Percentiles rank a stretch among this genome's conserved stretches.
These are phyloP conservation scores for Epinephelus lanceolatus DNA, from an alignment of 2,113 vertebrate genomes.

Conservation along the genomic window DNA sequence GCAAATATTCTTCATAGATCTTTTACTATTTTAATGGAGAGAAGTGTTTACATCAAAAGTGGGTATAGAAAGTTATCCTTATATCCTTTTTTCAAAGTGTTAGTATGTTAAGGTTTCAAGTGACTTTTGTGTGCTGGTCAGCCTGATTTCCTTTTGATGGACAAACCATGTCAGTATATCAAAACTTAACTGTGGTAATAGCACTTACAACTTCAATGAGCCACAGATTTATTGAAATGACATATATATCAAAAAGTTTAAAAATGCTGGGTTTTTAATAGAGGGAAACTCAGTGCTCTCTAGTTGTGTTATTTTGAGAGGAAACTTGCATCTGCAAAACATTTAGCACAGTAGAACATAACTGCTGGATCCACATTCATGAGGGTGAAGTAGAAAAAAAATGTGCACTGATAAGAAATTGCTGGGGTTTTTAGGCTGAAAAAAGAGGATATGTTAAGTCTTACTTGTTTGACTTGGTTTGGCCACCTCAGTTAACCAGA, in stretches of 20 bases:
- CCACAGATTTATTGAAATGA: conserved; percentile 51
- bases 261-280: conserved; percentile 54
- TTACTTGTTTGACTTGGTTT: not conserved
- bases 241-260: conserved; percentile 32
- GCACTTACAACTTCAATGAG: conserved; percentile 43
- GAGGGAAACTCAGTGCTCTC: conserved; percentile 33
- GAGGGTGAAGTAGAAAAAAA: conserved; percentile 32
- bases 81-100: conserved; percentile 35
- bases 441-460: not conserved
- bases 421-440: conserved; percentile 16
- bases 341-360: conserved; percentile 48
- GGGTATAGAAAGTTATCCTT: conserved; percentile 34
- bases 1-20: conserved; percentile 33
- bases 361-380: conserved; percentile 51
- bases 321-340: conserved; percentile 37
- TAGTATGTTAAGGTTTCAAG: conserved; percentile 40
- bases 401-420: conserved; percentile 28
- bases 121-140: conserved; percentile 30
- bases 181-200: conserved; percentile 7
- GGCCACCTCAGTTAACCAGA: conserved; percentile 16
- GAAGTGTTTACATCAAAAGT: conserved; percentile 71
- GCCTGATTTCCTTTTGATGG: conserved; percentile 39
- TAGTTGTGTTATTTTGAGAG: conserved; percentile 47
- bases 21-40: conserved; percentile 48
- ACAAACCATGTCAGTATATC: conserved; percentile 35